A percentile compares a stretch with the other conserved stretches of the same genome.
phyloP scores from a whole-genome alignment of 2,888 invertebrate genomes.

The Agriopis marginaria region DNA sequence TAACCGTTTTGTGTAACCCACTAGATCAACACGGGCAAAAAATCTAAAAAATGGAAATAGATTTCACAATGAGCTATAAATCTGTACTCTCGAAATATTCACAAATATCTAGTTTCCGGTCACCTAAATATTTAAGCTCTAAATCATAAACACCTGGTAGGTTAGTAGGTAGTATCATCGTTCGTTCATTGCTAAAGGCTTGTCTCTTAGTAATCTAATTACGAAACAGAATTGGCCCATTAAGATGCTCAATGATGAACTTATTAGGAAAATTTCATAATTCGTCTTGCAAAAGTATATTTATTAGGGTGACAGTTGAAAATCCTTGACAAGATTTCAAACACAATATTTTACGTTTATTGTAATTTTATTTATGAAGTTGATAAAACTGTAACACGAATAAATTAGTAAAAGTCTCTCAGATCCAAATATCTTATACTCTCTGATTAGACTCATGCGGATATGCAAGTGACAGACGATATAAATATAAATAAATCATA shows the following conservation, averaged over 20 bases:
- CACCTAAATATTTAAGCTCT: constrained; percentile 18
- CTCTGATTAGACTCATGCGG: too few species aligned
- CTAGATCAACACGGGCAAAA: too few species aligned
- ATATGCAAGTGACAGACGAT: too few species aligned
- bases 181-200: not conserved
- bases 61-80: not conserved
- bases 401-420: too few species aligned
- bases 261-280: constrained; percentile 40
- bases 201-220: constrained; percentile 22
- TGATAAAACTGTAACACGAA: too few species aligned
- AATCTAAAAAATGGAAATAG: not conserved
- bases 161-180: not conserved
- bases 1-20: too few species aligned
- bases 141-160: not conserved
- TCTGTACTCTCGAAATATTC: not conserved
- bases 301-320: constrained; percentile 12
- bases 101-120: constrained; percentile 17
- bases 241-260: constrained; percentile 20
- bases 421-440: too few species aligned
- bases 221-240: constrained; percentile 32
- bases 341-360: constrained; percentile 33
- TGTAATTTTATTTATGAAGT: not conserved
- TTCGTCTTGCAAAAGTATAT: constrained; percentile 20
- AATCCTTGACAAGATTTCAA: constrained; percentile 21
- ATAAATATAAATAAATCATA: too few species aligned